Conservation (phyloP, 2,797 vertebrate species). For the Onychomys arenicola region DNA sequence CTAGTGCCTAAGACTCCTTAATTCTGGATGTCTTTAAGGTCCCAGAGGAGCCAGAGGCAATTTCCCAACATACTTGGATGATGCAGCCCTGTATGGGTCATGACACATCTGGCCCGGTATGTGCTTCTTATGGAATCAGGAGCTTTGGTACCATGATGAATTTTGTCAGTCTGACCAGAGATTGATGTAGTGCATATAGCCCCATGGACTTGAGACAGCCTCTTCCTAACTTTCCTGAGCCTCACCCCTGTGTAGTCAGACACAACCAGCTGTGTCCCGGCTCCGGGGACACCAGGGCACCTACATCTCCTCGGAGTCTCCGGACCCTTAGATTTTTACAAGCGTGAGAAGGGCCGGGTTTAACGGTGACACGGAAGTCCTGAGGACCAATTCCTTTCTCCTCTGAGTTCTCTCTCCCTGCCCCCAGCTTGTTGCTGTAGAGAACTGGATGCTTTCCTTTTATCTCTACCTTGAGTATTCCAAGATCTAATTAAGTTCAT, state of each 20-base stretch:
- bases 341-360: not conserved
- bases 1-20: not conserved
- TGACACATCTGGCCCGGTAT: not conserved
- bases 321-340: not conserved
- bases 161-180: not conserved
- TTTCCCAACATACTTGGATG: not conserved
- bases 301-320: not conserved
- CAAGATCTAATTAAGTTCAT: conserved; percentile 86
- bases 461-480: conserved; percentile 80
- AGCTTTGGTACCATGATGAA: not conserved
- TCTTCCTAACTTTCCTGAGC: not conserved
- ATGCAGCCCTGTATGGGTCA: too few relatives aligned
- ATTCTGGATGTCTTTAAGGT: not conserved
- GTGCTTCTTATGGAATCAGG: not conserved
- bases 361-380: not conserved
- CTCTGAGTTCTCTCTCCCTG: not conserved
- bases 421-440: conserved; percentile 69
- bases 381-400: not conserved
- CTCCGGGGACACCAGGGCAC: not conserved
- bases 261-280: not conserved
- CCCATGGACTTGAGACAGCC: not conserved
- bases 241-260: not conserved
- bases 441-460: conserved; percentile 74
- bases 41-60: not conserved
- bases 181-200: not conserved